phyloP scores from a whole-genome alignment of 1,140 invertebrate genomes.

The Parapsyche elsis region DNA sequence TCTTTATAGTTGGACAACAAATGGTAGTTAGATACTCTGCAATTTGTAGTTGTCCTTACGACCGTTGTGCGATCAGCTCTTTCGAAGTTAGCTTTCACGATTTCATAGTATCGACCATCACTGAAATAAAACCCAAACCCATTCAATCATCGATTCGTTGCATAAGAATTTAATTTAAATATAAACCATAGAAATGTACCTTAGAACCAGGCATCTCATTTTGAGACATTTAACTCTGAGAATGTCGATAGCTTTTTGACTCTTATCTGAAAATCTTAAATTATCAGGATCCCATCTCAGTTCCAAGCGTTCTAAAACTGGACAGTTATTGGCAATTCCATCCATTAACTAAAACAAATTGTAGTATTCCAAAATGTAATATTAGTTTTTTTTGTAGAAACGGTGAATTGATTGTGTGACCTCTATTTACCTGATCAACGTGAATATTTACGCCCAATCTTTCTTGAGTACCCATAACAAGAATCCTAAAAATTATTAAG shows the following conservation, averaged over 20 bases:
- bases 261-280: conserved; percentile 98
- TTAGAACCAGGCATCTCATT: conserved; percentile 83
- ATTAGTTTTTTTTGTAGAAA: conserved; percentile 1
- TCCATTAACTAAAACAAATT: conserved; percentile 88
- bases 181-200: conserved; percentile 67
- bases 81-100: conserved; percentile 99
- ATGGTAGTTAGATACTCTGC: conserved; percentile 90
- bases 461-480: conserved; percentile 97
- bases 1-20: conserved; percentile 93
- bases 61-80: conserved; percentile 96
- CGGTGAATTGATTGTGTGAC: neutral
- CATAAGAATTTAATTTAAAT: neutral
- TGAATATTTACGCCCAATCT: conserved; percentile 95
- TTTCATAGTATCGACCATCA: conserved; percentile 99
- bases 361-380: neutral
- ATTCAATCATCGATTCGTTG: neutral
- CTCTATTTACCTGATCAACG: conserved; percentile 78
- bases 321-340: conserved; percentile 94
- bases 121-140: conserved; percentile 68
- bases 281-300: conserved; percentile 98
- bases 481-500: conserved; percentile 76
- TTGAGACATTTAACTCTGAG: conserved; percentile 89
- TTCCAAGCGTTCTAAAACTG: conserved; percentile 90
- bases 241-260: conserved; percentile 95
- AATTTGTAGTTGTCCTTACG: conserved; percentile 95